Evolutionary conservation across 2,888 invertebrate genomes (phyloP), one percentile per base, ranked within the genome.

Genomic region (Candidula unifasciata): DNA sequence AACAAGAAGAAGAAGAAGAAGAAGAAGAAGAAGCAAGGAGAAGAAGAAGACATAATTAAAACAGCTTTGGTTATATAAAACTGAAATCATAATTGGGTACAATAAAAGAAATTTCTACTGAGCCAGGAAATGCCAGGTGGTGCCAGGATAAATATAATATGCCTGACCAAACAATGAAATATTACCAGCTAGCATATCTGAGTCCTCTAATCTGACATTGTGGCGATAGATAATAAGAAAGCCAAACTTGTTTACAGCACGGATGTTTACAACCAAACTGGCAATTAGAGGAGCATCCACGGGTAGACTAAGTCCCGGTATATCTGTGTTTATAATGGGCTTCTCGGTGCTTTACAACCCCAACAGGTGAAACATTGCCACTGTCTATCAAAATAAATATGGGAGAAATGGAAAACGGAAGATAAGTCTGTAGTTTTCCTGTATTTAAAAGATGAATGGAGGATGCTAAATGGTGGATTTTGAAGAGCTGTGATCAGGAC

Each of bases 311-410:
- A 69, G 27, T n/a, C 27, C 68, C 52, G 52, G 64, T 78, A 60
- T 64, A 78, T 64, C 64, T 78, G 24, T 78, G 66, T 80, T 80
- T 80, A 80, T 80, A 80, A 80, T 80, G 44, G 68, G 52, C 80
- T 52, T n/a, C 30, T 21, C 54, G 30, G 33, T 80, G 80, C 78
- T 80, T 80, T 80, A 80, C 68, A n/a, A n/a, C 68, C 16, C 80
- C 8, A n/a, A 68, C 27, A 68, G 68, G 80, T 68, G 68, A 68
- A 44, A 80, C 52, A 27, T 69, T 44, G 6, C 80, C 80, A 68
- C 52, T 68, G 30, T 80, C 52, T 52, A 30, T 52, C 44, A 30
- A 10, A 69, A 30, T 16, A 44, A 6, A 44, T 10, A 30, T 52
- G 52, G n/a, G 13, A 8, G 60, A 8, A 64, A 77, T 21, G 33